A percentile compares a stretch with the other conserved stretches of the same genome.
phyloP scores from a whole-genome alignment of 2,888 invertebrate genomes.

The Ennomos quercinarius region DNA sequence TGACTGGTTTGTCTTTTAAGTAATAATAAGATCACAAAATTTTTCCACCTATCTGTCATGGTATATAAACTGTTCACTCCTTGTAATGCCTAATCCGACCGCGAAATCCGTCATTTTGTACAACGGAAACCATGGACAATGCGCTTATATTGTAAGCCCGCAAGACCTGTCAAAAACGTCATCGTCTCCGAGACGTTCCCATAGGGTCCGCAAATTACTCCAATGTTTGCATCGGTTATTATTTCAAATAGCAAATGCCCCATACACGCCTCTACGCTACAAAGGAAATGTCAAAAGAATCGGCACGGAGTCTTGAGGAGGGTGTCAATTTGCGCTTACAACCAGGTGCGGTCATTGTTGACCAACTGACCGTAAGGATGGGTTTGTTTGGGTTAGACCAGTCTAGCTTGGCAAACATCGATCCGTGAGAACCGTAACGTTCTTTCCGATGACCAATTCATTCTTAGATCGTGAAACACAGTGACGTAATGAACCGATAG shows the following conservation, averaged over 20 bases:
- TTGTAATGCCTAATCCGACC: conserved; percentile 57
- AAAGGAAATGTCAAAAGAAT: conserved; percentile 71
- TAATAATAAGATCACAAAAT: conserved; percentile 25
- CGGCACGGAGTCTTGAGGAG: conserved; percentile 65
- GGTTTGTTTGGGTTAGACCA: conserved; percentile 72
- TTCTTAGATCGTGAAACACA: conserved; percentile 15
- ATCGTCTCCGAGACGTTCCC: conserved; percentile 65
- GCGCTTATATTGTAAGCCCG: conserved; percentile 57
- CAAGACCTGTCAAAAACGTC: conserved; percentile 78
- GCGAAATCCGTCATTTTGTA: conserved; percentile 55
- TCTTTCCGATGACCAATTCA: conserved; percentile 42
- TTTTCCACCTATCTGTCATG: conserved; percentile 39
- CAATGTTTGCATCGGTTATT: conserved; percentile 78
- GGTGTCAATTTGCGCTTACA: conserved; percentile 72
- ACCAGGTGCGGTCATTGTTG: conserved; percentile 79
- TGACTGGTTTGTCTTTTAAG: too few relatives aligned
- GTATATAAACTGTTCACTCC: conserved; percentile 38
- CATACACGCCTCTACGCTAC: conserved; percentile 70
- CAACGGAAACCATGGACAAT: conserved; percentile 66
- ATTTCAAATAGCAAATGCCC: conserved; percentile 65
- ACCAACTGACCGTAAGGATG: conserved; percentile 77
- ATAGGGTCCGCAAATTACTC: conserved; percentile 71
- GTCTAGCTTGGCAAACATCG: conserved; percentile 65
- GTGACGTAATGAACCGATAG: conserved; percentile 25
- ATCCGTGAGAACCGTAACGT: conserved; percentile 76